Base-by-base conservation (phyloP, 2,113 vertebrate species). In the Panurus biarmicus region DNA sequence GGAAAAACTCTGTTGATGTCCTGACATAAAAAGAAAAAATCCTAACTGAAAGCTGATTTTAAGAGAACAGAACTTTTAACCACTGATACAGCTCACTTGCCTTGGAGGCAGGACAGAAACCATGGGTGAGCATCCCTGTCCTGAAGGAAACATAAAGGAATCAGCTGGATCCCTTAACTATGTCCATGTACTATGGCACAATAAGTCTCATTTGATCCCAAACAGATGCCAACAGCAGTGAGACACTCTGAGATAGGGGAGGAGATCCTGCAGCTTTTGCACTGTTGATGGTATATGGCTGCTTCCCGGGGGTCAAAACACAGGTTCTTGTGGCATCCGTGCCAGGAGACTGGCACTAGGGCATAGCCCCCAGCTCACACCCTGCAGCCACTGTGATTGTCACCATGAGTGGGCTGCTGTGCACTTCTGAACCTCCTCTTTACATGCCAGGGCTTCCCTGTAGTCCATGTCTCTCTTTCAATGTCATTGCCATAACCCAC, bases 301-400 rank as follows among this genome's bases (percentile, higher is more conserved):
- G 18, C 29, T 74, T 71, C 23, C 40, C 56, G 69, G 7, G 11
- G 24, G n/a, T 29, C 50, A 80, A 69, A 69, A 33, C 44, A 76
- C 50, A 89, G 26, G 12, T 35, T 69, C 14, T 3, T 3, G 7
- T 14, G 22, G 25, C 33, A 51, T 13, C 38, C 0, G 0, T 26
- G 56, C 56, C 47, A 56, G 47, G 5, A 72, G 9, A 33, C 40
- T 74, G 51, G 26, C 35, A 17, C 21, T 19, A 60, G 54, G 36
- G 28, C 36, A 25, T 4, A 53, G 42, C 5, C 36, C 26, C 9
- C 35, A 42, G 11, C 61, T 75, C 67, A 62, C 51, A 44, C 15
- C 20, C 20, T 7, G 8, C 45, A 71, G 35, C 40, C 2, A 1
- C 48, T 56, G 40, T 75, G 35, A 62, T 9, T 62, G 24, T 22